These are phyloP conservation scores for Erpornis zantholeuca DNA, from an alignment of 2,113 vertebrate species.

Conservation along the genomic window DNA sequence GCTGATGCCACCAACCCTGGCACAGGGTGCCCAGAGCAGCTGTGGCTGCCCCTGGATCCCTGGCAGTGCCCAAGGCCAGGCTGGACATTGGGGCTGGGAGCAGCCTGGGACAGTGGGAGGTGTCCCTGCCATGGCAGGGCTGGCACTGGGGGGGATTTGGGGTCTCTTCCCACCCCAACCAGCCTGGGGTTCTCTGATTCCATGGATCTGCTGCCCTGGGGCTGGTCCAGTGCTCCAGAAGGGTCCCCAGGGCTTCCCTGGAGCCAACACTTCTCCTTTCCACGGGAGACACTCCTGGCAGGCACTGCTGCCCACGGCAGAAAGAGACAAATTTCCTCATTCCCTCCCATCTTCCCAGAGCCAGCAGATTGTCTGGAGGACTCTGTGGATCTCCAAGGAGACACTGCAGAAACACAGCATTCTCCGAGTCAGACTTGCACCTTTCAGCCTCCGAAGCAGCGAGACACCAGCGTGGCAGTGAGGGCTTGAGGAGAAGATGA, in stretches of 20 bases:
- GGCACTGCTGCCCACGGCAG: accelerated
- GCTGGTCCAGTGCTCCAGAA: neutral
- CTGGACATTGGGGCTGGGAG: neutral
- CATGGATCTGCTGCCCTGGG: neutral
- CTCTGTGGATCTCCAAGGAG: neutral
- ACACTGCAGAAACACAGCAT: neutral
- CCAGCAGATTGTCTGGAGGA: neutral
- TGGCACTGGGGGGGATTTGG: accelerated
- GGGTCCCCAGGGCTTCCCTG: too few species aligned
- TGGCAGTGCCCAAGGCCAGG: neutral
- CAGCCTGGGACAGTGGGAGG: neutral
- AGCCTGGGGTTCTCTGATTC: neutral
- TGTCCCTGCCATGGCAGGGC: neutral
- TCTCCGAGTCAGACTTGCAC: neutral
- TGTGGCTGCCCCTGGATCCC: neutral
- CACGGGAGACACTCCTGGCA: accelerated
- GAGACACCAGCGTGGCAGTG: accelerated
- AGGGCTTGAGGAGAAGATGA: neutral
- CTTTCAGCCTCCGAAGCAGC: neutral
- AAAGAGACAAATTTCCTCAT: too few species aligned
- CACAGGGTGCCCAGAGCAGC: neutral
- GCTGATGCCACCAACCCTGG: neutral
- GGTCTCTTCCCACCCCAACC: accelerated
- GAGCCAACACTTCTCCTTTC: neutral
- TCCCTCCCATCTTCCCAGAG: neutral